phyloP scores from a whole-genome alignment of 2,888 invertebrate genomes.

The Heliconius hortense region DNA sequence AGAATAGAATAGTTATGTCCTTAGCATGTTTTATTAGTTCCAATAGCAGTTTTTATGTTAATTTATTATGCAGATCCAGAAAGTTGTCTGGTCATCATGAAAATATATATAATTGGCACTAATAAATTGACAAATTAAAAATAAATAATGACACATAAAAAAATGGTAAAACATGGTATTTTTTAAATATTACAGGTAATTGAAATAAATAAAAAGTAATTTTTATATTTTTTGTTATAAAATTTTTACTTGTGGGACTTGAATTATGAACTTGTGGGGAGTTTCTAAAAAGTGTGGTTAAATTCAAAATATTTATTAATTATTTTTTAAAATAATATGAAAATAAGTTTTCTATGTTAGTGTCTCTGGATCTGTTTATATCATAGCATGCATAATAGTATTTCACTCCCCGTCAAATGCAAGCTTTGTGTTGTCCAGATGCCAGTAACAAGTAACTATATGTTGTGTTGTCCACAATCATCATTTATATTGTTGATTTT shows the following conservation, averaged over 20 bases:
- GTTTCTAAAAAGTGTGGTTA: background rate
- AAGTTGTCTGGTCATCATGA: background rate
- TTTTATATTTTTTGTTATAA: background rate
- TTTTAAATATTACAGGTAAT: too few species aligned
- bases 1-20: constrained; percentile 42
- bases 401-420: constrained; percentile 45
- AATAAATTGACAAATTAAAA: background rate
- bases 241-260: too few species aligned
- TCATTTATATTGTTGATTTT: background rate
- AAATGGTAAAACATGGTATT: background rate
- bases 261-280: background rate
- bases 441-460: constrained; percentile 50
- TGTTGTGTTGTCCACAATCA: constrained; percentile 39
- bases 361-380: constrained; percentile 33
- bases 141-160: background rate
- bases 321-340: background rate
- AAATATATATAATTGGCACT: background rate
- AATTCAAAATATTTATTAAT: background rate
- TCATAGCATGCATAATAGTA: constrained; percentile 26
- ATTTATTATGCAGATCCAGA: constrained; percentile 30
- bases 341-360: constrained; percentile 2
- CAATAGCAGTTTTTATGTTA: constrained; percentile 14
- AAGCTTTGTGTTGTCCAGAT: constrained; percentile 63
- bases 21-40: constrained; percentile 39
- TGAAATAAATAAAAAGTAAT: too few species aligned